Conservation (phyloP, 2,888 invertebrate genomes). For the Sarcophaga subvicina region DNA sequence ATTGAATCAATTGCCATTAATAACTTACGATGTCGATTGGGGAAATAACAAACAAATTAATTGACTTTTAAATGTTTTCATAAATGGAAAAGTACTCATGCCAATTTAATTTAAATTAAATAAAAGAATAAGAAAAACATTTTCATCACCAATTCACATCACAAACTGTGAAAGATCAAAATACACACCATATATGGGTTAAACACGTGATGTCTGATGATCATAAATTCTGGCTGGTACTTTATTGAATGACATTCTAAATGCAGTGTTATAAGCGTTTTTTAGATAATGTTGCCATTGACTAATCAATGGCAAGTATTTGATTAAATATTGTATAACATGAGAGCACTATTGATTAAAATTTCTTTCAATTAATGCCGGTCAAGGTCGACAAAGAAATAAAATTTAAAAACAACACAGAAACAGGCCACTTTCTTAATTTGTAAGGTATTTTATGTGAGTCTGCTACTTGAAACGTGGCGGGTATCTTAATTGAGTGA, state of each 20-base stretch:
- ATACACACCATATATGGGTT: not conserved
- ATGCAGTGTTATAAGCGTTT: not conserved
- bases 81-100: slow-evolving; percentile 10
- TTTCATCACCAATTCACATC: not conserved
- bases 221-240: not conserved
- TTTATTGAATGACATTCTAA: not conserved
- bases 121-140: not conserved
- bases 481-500: not conserved
- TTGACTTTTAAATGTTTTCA: slow-evolving; percentile 14
- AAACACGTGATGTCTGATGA: slow-evolving; percentile 23
- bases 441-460: not conserved
- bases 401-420: not conserved
- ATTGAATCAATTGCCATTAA: slow-evolving; percentile 40
- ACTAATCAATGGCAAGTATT: slow-evolving; percentile 13
- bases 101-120: slow-evolving; percentile 15
- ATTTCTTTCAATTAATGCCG: slow-evolving; percentile 12
- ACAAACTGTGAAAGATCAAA: not conserved
- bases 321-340: not conserved
- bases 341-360: not conserved
- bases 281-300: not conserved
- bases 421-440: not conserved
- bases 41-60: not conserved
- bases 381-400: slow-evolving; percentile 20
- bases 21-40: not conserved
- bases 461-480: not conserved